Evolutionary conservation across 2,888 invertebrate species (phyloP).

Genomic region (Stenoptilia bipunctidactyla): DNA sequence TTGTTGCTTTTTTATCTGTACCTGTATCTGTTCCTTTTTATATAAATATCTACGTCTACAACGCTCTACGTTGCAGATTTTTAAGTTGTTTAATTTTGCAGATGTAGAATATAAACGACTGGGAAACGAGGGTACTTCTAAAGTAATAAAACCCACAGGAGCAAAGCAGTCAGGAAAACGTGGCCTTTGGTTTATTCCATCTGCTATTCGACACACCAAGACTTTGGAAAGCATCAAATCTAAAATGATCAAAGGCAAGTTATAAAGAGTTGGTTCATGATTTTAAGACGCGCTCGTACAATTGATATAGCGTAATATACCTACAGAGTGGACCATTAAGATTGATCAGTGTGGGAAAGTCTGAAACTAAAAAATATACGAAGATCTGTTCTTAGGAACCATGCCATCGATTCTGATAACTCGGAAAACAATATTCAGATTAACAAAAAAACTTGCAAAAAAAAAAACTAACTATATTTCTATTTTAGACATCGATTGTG

Average conservation of each 20-base stretch:
- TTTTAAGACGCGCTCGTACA: no score
- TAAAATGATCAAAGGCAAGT: conserved; percentile 59
- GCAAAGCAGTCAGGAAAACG: conserved; percentile 33
- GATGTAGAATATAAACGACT: conserved; percentile 64
- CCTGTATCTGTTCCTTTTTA: background rate
- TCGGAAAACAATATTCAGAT: no score
- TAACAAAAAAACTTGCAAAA: no score
- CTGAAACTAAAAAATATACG: no score
- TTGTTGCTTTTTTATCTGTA: background rate
- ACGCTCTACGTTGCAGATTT: background rate
- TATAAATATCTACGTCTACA: background rate
- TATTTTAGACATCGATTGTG: no score
- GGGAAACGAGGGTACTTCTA: conserved; percentile 37
- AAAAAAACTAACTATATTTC: no score
- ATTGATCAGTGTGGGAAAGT: no score
- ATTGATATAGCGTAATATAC: no score
- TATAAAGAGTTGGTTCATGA: no score
- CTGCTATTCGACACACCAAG: conserved; percentile 59
- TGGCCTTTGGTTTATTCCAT: conserved; percentile 65
- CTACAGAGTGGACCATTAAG: no score
- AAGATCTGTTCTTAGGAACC: no score
- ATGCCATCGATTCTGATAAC: no score
- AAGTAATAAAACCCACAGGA: conserved; percentile 31
- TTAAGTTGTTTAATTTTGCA: conserved; percentile 15
- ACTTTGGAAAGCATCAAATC: conserved; percentile 63